Conservation (phyloP, 2,797 vertebrate genomes). For the Arctocebus calabarensis region DNA sequence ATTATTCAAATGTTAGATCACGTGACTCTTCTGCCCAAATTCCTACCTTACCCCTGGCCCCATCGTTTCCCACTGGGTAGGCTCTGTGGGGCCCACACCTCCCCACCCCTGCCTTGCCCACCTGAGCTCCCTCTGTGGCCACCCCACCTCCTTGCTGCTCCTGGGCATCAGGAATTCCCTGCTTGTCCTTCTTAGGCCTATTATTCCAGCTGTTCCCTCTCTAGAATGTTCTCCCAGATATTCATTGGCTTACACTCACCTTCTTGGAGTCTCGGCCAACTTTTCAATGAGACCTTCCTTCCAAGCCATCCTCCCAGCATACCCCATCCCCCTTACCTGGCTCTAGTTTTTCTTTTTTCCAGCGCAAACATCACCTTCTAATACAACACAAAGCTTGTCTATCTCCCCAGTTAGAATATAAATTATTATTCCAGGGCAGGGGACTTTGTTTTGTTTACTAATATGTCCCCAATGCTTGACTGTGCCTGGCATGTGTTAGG, state of each 20-base stretch:
- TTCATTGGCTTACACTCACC: neutral
- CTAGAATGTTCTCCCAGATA: neutral
- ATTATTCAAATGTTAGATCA: neutral
- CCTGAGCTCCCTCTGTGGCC: neutral
- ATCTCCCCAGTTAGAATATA: neutral
- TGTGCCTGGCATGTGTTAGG: neutral
- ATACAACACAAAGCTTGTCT: neutral
- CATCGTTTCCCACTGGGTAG: neutral
- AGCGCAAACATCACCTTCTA: neutral
- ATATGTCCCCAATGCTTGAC: neutral
- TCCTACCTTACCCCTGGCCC: neutral
- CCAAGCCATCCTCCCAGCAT: neutral
- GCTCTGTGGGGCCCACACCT: neutral
- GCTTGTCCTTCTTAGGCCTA: neutral
- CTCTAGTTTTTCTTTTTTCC: neutral
- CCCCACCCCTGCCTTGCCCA: fast-evolving
- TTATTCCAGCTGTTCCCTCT: neutral
- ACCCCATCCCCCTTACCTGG: neutral
- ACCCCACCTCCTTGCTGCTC: neutral
- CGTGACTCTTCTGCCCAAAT: neutral
- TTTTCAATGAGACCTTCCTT: neutral
- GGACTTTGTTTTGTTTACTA: neutral
- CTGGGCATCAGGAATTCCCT: neutral
- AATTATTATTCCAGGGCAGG: neutral
- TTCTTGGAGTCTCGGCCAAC: neutral